Conservation (phyloP, 2,888 invertebrate genomes). For the Agrilus mali region DNA sequence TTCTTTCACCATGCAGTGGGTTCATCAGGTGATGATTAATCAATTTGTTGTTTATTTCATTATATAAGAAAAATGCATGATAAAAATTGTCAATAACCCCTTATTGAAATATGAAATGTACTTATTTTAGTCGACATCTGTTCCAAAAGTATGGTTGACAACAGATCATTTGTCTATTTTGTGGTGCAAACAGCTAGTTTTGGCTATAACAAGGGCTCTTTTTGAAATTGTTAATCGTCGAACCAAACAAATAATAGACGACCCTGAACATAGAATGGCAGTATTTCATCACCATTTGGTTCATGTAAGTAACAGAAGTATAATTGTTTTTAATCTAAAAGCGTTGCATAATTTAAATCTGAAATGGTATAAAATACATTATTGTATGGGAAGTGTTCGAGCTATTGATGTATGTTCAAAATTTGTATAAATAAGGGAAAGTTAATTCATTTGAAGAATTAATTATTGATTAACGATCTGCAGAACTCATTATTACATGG, state of each 20-base stretch:
- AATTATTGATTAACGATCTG: too few species aligned
- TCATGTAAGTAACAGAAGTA: slow-evolving; percentile 27
- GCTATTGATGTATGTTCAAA: too few species aligned
- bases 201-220: slow-evolving; percentile 64
- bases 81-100: too few species aligned
- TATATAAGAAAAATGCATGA: too few species aligned
- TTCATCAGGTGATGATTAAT: too few species aligned
- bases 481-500: too few species aligned
- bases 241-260: slow-evolving; percentile 33
- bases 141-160: slow-evolving; percentile 78
- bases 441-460: too few species aligned
- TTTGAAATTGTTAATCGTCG: slow-evolving; percentile 63
- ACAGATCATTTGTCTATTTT: slow-evolving; percentile 84
- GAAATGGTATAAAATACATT: neutral
- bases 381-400: too few species aligned
- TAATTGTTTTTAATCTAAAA: neutral
- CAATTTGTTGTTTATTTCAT: too few species aligned
- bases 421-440: too few species aligned
- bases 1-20: too few species aligned
- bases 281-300: slow-evolving; percentile 43
- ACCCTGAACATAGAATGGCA: slow-evolving; percentile 27
- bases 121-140: slow-evolving; percentile 48
- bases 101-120: slow-evolving; percentile 17
- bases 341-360: neutral
- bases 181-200: slow-evolving; percentile 85